Percentiles rank a stretch among this genome's conserved stretches.
These are phyloP conservation scores for Danio jaintianensis DNA, from an alignment of 2,797 vertebrate species.

Conservation along the genomic window DNA sequence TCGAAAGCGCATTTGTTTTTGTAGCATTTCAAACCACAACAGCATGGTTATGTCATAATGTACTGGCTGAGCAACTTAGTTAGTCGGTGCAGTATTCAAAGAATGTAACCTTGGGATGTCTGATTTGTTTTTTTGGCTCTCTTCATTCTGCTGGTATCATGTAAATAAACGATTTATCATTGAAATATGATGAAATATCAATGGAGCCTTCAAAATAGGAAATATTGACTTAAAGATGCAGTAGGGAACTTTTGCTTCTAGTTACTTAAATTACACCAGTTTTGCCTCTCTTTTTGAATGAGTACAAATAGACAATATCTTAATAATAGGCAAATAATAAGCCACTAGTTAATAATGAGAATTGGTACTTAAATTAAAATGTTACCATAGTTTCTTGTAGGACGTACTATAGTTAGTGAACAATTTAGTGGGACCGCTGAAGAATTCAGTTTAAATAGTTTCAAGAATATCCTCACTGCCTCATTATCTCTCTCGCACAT, in stretches of 20 bases:
- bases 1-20: neutral
- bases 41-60: neutral
- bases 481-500: neutral
- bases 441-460: neutral
- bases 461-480: neutral
- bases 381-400: neutral
- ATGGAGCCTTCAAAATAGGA: neutral
- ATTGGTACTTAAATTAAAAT: too few species aligned
- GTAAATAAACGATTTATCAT: neutral
- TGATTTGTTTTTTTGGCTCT: neutral
- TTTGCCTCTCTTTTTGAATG: too few species aligned
- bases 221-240: neutral
- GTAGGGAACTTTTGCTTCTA: neutral
- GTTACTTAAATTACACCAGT: neutral
- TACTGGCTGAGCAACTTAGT: neutral
- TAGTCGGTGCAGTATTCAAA: neutral
- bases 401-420: neutral
- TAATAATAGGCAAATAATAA: too few species aligned
- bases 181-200: neutral
- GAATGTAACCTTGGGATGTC: slow-evolving; percentile 2
- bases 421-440: neutral
- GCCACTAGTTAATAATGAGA: too few species aligned
- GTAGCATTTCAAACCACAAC: neutral
- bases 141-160: neutral
- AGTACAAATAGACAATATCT: too few species aligned